These are phyloP conservation scores for Lutjanus erythropterus DNA, from an alignment of 2,113 vertebrate species.

Conservation along the genomic window DNA sequence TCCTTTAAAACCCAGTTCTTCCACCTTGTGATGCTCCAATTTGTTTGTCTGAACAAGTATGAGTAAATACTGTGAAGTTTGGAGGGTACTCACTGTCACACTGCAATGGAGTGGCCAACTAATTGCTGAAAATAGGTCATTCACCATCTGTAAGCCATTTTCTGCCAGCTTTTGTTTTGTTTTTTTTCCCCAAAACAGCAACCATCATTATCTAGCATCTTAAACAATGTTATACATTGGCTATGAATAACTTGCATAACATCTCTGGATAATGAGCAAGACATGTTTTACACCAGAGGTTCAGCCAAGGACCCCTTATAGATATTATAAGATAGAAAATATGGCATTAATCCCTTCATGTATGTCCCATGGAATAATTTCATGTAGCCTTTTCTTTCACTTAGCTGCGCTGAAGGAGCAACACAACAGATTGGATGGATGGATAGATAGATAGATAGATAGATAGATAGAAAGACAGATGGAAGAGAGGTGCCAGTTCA, in stretches of 20 bases:
- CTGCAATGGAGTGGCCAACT: neutral
- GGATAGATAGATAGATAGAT: no score
- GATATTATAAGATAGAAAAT: no score
- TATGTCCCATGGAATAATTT: no score
- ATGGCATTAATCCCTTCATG: no score
- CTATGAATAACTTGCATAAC: neutral
- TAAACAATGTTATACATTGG: neutral
- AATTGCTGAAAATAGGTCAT: constrained; percentile 2
- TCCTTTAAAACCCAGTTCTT: neutral
- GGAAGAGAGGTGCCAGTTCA: no score
- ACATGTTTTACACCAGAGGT: neutral
- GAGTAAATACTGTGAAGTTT: neutral
- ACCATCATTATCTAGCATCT: neutral
- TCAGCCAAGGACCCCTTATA: no score
- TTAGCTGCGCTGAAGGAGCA: no score
- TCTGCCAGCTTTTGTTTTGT: neutral
- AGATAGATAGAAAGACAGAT: no score
- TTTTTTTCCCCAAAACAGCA: neutral
- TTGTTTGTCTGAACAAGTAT: neutral
- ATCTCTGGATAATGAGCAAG: neutral
- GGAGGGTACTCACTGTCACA: neutral
- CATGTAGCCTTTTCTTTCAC: no score
- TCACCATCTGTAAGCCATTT: constrained; percentile 7
- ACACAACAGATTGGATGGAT: no score
- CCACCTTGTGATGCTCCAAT: neutral